Evolutionary conservation across 1,140 invertebrate species (phyloP), one percentile per base, ranked within the genome.

Genomic region (Drosophila busckii): DNA sequence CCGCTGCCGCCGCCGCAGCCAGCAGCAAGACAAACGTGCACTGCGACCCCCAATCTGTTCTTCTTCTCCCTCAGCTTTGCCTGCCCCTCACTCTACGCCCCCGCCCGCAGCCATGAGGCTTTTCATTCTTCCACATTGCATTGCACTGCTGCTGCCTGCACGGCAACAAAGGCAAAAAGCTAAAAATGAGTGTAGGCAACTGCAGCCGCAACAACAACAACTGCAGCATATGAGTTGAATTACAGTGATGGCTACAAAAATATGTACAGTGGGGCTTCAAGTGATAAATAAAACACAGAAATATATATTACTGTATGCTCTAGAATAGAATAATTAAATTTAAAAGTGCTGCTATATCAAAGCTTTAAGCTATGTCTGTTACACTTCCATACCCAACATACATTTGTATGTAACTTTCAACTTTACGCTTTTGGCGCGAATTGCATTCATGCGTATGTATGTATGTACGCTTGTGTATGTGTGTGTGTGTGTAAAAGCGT

Each of bases 151-250:
- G 48, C 52, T 32, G 34, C 46, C 69, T 25, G 35, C 35, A 38
- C 50, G 62, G 46, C 60, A 56, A 54, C 54, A 37, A 67, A 49
- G 55, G 62, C 71, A 67, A 80, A 71, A 80, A 71, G 73, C 73
- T 78, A 78, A 73, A 78, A 78, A 71, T 78, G 73, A 78, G 73
- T 78, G 73, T 80, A 78, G 50, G 41, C 62, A 56, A 44, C 58
- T 45, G 41, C 48, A 48, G 58, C 26, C 25, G 37, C 12, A 46
- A n/a, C 23, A 32, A 23, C 23, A 49, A 28, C 1, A 42, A 32
- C 26, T 38, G 22, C 31, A 40, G 45, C 34, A 34, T 38, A 9
- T 8, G 49, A 38, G 49, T 16, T 60, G 56, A 60, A 28, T 22
- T 37, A 75, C 70, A 75, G 49, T 42, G 12, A n/a, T 15, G 54